phyloP scores from a whole-genome alignment of 2,797 vertebrate genomes.

The Catostomus latipinnis region DNA sequence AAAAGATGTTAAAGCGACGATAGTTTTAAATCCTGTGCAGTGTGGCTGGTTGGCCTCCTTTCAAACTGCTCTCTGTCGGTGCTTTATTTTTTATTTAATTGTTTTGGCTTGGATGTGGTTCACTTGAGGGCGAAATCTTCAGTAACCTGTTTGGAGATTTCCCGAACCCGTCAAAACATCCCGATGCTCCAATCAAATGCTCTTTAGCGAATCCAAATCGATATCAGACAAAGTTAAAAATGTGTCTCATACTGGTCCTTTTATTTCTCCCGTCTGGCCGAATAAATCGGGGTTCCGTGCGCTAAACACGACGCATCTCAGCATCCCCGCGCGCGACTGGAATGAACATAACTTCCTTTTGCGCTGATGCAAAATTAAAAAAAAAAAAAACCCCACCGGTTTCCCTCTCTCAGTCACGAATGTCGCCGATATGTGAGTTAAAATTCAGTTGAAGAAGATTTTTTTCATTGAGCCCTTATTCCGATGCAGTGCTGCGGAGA shows the following conservation, averaged over 20 bases:
- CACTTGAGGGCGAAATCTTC: slow-evolving; percentile 40
- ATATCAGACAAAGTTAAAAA: slow-evolving; percentile 47
- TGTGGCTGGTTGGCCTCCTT: slow-evolving; percentile 67
- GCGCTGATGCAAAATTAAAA: slow-evolving; percentile 65
- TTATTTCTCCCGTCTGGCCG: background rate
- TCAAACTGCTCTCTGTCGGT: slow-evolving; percentile 68
- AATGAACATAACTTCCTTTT: slow-evolving; percentile 88
- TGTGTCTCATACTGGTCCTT: slow-evolving; percentile 10
- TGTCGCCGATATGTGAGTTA: slow-evolving; percentile 53
- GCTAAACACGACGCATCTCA: slow-evolving; percentile 59
- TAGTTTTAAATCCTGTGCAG: slow-evolving; percentile 70
- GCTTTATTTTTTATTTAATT: slow-evolving; percentile 42
- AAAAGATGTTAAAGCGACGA: slow-evolving; percentile 69
- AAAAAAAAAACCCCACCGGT: background rate
- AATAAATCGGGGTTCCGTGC: slow-evolving; percentile 58
- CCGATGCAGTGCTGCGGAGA: slow-evolving; percentile 63
- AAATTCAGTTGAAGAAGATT: slow-evolving; percentile 67
- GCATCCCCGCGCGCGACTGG: slow-evolving; percentile 62
- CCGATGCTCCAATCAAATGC: slow-evolving; percentile 47
- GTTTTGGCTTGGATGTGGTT: slow-evolving; percentile 36
- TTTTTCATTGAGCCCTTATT: slow-evolving; percentile 70
- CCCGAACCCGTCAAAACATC: slow-evolving; percentile 74
- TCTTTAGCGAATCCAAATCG: slow-evolving; percentile 27
- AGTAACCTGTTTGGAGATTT: slow-evolving; percentile 70
- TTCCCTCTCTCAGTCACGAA: slow-evolving; percentile 40